Evolutionary conservation across 2,888 invertebrate species (phyloP), one percentile per base, ranked within the genome.

Genomic region (Thymelicus acteon): DNA sequence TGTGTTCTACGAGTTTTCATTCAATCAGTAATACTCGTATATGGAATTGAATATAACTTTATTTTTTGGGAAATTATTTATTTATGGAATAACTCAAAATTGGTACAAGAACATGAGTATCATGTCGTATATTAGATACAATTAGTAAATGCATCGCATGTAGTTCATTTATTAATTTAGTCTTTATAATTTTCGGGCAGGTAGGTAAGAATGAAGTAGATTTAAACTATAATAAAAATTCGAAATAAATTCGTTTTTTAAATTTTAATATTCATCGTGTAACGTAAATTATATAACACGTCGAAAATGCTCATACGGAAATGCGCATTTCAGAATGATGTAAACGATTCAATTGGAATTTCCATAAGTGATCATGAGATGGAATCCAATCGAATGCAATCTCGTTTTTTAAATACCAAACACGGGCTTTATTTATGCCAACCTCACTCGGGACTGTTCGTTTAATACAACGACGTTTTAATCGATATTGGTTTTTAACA

Each of bases 341-440:
- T 63, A 63, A 63, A 48, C 19, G 57, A 63, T 63, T 63, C 62
- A 58, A 63, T 57, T 39, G n/a, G 47, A 57, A 69, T 58, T 48
- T 69, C 62, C 63, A 57, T 58, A 44, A 69, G 62, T 68, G 54
- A 52, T 52, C 61, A 48, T 63, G 57, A 48, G 62, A 31, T 57
- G 31, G 57, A 57, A 57, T 15, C 61, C 54, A 40, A 61, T 47
- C 62, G 37, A 58, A 69, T 58, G 57, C 62, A 54, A 68, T 68
- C 63, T 69, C 54, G 63, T 44, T 63, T 62, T 67, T 60, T 63
- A 69, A 69, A 69, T 63, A 69, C 66, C 48, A 31, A 67, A 69
- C 57, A 63, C 47, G 62, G 4, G 39, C n/a, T 58, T 39, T 57
- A 54, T 54, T 68, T 37, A 60, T 37, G 52, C 58, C 60, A 24